Evolutionary conservation across 2,797 vertebrate species (phyloP), one percentile per base, ranked within the genome.

Genomic region (Lepilemur septentrionalis): DNA sequence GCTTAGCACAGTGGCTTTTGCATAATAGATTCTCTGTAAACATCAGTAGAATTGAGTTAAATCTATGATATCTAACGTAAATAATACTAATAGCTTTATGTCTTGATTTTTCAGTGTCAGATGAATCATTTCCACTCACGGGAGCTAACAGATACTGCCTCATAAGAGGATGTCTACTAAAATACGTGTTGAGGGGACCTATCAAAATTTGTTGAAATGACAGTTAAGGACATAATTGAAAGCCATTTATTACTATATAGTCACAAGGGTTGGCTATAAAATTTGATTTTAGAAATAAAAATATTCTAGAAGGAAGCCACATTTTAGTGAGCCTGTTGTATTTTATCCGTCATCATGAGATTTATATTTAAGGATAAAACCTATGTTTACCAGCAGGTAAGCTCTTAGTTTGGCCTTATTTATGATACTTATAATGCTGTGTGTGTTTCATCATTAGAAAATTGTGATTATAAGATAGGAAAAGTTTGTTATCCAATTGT

Each of bases 221-320:
- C 48, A 41, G 83, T 81, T 38, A 52, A 70, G 46, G 48, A 5
- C 11, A 17, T 43, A 75, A 63, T 25, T 94, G 28, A n/a, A 73
- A 89, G 32, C 10, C 41, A 35, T 76, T 86, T 72, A 61, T 72
- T 87, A 94, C 46, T 63, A 73, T 63, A 32, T 89, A 55, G 0
- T 67, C 59, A 93, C n/a, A 75, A 96, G 25, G 11, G 7, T 57
- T 61, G 25, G 23, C 32, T 75, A 55, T n/a, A 89, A 5, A 41
- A 59, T 79, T 84, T 80, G 3, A 63, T 89, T 89, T 79, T 79
- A 72, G 38, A 85, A 86, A 79, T 89, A 55, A 85, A 96, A 96
- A 52, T 32, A 91, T 11, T 57, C 46, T 70, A 61, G 52, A 93
- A 63, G 5, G 65, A 90, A 93, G 73, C 9, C 57, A 84, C 59